Percentiles rank a stretch among this genome's conserved stretches.
These are phyloP conservation scores for Furcula furcula DNA, from an alignment of 2,888 invertebrate genomes.

Conservation along the genomic window DNA sequence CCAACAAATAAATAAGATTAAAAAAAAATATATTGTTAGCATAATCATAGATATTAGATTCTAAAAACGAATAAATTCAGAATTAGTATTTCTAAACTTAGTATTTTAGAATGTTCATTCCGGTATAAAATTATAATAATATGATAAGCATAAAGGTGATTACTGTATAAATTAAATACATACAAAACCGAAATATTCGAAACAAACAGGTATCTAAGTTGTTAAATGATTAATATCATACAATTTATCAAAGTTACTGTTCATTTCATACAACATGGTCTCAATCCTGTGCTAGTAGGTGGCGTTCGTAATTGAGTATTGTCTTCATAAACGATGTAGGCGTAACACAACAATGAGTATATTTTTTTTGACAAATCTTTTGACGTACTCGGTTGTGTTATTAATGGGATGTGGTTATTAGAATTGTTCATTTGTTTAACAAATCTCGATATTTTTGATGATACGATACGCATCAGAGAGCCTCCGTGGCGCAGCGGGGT, in stretches of 20 bases:
- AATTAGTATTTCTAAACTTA: too few species aligned
- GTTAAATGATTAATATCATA: background rate
- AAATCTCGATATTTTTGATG: conserved; percentile 16
- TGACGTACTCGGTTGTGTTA: conserved; percentile 37
- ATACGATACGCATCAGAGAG: too few species aligned
- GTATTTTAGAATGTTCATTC: too few species aligned
- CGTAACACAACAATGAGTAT: conserved; percentile 31
- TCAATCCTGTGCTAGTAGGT: conserved; percentile 52
- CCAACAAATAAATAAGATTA: too few species aligned
- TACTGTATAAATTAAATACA: too few species aligned
- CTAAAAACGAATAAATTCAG: too few species aligned
- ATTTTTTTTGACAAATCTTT: conserved; percentile 44
- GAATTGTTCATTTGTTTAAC: conserved; percentile 40
- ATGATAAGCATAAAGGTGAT: too few species aligned
- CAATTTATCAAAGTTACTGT: conserved; percentile 11
- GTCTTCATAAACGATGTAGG: conserved; percentile 55
- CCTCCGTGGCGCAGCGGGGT: too few species aligned
- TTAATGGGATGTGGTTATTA: conserved; percentile 40
- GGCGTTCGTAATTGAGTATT: conserved; percentile 68
- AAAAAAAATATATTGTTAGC: too few species aligned
- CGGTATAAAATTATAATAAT: too few species aligned
- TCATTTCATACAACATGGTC: conserved; percentile 27
- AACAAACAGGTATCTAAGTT: background rate
- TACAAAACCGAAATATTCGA: too few species aligned
- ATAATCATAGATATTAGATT: too few species aligned